Base-by-base conservation (phyloP, 2,888 invertebrate genomes). In the Luffia ferchaultella region DNA sequence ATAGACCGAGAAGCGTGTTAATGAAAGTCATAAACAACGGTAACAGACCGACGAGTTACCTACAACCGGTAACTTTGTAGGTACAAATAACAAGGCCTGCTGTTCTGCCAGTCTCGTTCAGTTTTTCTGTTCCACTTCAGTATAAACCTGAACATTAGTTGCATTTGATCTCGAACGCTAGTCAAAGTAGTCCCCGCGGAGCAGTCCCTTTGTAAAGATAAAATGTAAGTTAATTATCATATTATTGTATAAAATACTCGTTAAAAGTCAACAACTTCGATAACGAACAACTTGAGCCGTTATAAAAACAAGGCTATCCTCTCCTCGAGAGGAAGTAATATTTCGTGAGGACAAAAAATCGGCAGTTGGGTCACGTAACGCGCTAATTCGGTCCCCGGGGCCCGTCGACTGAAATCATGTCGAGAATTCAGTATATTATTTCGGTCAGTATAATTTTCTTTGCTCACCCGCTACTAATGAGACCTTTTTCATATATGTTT, bases 201-300 rank as follows among this genome's bases (percentile, higher is more conserved):
- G 49, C 44, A 18, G 18, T 19, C 43, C 19, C 41, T 50, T 45
- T 15, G 1, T 18, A 19, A 45, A n/a, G n/a, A 45, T 50, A 50
- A 50, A 44, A 42, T 20, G 45, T 45, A 45, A 45, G 68, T 50
- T 75, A 76, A 79, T 79, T 79, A 79, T 73, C 76, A 76, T 78
- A 75, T 70, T 73, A 68, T 72, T 73, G 77, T 72, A 77, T 79
- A 79, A 79, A 79, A 75, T 73, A 63, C 68, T 68, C 73, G 72
- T 79, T 78, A 74, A 72, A 75, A 75, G 68, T 73, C 70, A 62
- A 68, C 69, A 63, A 72, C 74, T 70, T 76, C 75, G 73, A 77
- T 76, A 75, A 70, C 66, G 70, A 68, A 70, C 64, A 71, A 70
- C 62, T 73, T 66, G 60, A 62, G 58, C 54, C 68, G 63, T 70